phyloP scores from a whole-genome alignment of 1,140 invertebrate species.

The Bombus waltoni region DNA sequence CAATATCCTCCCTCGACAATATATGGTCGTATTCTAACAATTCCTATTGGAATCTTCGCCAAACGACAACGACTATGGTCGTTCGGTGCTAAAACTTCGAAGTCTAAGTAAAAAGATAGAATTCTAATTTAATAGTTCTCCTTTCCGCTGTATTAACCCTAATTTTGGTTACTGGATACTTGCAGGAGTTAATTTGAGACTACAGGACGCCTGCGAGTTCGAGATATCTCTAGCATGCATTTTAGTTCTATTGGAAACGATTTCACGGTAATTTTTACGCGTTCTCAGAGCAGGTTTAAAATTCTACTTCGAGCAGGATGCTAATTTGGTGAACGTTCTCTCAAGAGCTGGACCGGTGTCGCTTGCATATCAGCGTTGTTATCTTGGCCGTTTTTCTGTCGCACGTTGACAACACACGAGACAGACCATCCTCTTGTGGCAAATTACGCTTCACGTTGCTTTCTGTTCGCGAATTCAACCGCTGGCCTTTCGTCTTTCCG shows the following conservation, averaged over 20 bases:
- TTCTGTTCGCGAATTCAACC: neutral
- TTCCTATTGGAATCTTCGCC: neutral
- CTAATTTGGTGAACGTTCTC: conserved; percentile 19
- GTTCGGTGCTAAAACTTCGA: neutral
- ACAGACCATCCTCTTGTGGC: conserved; percentile 15
- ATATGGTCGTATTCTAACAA: neutral
- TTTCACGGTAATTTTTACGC: conserved; percentile 8
- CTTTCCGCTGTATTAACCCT: neutral
- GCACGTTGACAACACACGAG: conserved; percentile 5
- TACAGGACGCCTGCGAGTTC: neutral
- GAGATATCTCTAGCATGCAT: neutral
- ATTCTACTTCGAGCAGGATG: neutral
- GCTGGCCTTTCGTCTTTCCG: neutral
- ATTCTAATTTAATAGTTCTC: neutral
- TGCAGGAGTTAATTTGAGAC: neutral
- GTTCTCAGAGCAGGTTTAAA: neutral
- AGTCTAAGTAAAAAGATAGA: neutral
- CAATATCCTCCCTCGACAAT: no score
- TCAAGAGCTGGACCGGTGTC: neutral
- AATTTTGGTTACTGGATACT: neutral
- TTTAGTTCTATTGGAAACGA: neutral
- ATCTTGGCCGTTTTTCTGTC: neutral
- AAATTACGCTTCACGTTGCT: conserved; percentile 30
- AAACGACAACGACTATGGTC: neutral
- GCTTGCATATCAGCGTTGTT: conserved; percentile 13